Evolutionary conservation across 2,113 vertebrate species (phyloP), one percentile per base, ranked within the genome.

Genomic region (Tor tambroides): DNA sequence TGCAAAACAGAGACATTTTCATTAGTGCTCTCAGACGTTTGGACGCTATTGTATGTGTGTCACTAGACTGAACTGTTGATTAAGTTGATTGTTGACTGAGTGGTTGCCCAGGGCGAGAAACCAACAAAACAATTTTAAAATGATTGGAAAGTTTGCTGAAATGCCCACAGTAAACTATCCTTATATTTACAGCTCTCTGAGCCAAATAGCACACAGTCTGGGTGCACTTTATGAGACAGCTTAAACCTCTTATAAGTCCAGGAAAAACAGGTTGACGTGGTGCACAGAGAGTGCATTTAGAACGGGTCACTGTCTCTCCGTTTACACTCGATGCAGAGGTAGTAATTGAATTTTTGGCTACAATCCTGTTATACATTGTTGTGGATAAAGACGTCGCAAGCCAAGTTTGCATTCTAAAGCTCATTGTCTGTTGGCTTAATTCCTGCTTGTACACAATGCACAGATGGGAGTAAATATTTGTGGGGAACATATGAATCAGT

Each of bases 321-420:
- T 83, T 83, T 87, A 84, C 51, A 87, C 43, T 86, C 81, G 0
- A 32, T 81, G 7, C 63, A 43, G 69, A 80, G 67, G 59, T 54
- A 30, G 46, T 84, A 74, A 87, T 67, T 80, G 89, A 71, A 85
- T 87, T 82, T 79, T 85, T 87, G 59, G 85, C 85, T 35, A 77
- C 67, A 80, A 84, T 56, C 75, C 80, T 35, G 49, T 32, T 82
- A 84, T 49, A 88, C 80, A 69, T 80, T 69, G 59, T 81, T 81
- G 69, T 72, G 84, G 30, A 77, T 84, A 77, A 61, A 63, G 59
- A 69, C n/a, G 30, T 56, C 1, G n/a, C 12, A 26, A 46, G 86
- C 76, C 86, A 86, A 89, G 67, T 82, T 81, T 88, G 86, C 86
- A 85, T 88, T 90, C 80, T 83, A 77, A 59, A 38, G 51, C 67